Conservation (phyloP, 2,113 vertebrate genomes). For the Trogon melanurus region DNA sequence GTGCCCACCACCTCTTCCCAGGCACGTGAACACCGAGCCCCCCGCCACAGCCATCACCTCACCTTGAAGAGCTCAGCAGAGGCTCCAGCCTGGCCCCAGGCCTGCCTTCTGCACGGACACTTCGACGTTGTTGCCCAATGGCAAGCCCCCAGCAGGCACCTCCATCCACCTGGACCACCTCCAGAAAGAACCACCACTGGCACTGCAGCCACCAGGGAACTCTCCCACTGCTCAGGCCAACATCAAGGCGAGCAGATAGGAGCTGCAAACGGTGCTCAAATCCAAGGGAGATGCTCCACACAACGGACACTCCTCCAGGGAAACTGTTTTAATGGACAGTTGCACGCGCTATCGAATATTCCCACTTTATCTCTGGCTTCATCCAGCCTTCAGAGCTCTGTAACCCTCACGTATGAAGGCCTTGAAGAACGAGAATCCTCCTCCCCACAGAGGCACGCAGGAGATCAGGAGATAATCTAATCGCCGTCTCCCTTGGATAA, state of each 20-base stretch:
- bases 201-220: neutral
- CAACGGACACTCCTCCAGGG: neutral
- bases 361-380: neutral
- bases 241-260: neutral
- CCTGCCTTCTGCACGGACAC: neutral
- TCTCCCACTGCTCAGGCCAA: neutral
- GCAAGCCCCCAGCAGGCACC: neutral
- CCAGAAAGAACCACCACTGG: neutral
- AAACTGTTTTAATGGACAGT: neutral
- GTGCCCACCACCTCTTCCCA: neutral
- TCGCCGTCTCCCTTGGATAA: neutral
- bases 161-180: neutral
- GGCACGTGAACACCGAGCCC: neutral
- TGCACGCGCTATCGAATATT: neutral
- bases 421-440: neutral
- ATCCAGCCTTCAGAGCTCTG: neutral
- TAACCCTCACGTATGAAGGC: accelerated
- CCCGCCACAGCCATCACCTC: neutral
- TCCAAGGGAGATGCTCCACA: neutral
- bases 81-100: neutral
- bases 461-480: neutral
- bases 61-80: neutral
- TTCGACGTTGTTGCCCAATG: neutral
- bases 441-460: neutral
- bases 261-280: neutral